Conservation (phyloP, 2,113 vertebrate species). For the Alces alces region DNA sequence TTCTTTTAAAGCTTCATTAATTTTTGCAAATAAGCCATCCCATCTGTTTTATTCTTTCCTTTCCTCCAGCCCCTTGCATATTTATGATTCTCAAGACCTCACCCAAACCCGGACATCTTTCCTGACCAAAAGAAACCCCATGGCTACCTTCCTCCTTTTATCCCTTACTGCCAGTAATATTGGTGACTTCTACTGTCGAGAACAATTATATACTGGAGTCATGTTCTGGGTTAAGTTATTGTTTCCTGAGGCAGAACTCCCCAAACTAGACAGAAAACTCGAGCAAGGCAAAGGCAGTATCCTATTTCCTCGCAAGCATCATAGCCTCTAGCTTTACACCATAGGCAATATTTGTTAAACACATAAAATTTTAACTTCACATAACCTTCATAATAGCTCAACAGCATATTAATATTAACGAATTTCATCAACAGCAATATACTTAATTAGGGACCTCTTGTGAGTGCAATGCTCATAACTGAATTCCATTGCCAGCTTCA, state of each 20-base stretch:
- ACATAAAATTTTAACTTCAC: neutral
- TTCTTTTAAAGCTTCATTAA: conserved; percentile 12
- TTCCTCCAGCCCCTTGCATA: neutral
- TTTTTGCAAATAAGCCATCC: conserved; percentile 19
- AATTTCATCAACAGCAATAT: neutral
- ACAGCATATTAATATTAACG: neutral
- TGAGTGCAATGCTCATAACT: neutral
- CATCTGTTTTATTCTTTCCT: neutral
- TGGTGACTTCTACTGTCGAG: neutral
- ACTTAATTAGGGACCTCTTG: neutral
- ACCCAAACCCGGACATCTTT: neutral
- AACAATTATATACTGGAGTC: neutral
- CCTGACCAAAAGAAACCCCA: neutral
- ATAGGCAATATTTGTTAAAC: neutral
- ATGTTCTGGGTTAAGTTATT: neutral
- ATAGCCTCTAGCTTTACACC: neutral
- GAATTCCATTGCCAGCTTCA: neutral
- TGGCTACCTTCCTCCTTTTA: neutral
- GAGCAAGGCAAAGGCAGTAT: neutral
- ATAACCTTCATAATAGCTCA: neutral
- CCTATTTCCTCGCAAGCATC: neutral
- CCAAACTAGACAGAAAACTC: neutral
- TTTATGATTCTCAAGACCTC: neutral
- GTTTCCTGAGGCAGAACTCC: neutral
- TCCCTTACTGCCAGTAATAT: neutral